phyloP scores from a whole-genome alignment of 2,113 vertebrate species.

The Odocoileus virginianus region DNA sequence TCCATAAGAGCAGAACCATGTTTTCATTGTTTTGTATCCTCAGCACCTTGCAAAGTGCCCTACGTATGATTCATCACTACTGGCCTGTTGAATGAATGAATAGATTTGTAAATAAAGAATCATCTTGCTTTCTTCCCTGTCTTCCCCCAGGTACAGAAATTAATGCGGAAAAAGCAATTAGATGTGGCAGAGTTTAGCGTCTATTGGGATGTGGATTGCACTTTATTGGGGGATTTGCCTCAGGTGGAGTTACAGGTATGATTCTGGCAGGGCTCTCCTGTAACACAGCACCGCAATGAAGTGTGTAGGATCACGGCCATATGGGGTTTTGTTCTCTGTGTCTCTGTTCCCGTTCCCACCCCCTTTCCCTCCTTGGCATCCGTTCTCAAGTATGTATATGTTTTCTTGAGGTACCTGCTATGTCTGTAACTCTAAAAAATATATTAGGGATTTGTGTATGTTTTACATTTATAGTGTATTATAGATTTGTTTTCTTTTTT shows the following conservation, averaged over 20 bases:
- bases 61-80: neutral
- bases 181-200: slow-evolving; percentile 94
- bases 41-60: neutral
- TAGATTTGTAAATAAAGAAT: neutral
- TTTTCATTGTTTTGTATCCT: neutral
- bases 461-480: neutral
- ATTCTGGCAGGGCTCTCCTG: neutral
- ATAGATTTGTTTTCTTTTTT: neutral
- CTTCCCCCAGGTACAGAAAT: slow-evolving; percentile 86
- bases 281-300: accelerated
- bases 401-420: neutral
- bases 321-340: neutral
- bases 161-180: slow-evolving; percentile 92
- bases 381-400: neutral
- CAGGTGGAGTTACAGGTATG: slow-evolving; percentile 90
- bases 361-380: neutral
- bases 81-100: neutral
- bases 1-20: neutral
- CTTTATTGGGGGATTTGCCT: slow-evolving; percentile 90
- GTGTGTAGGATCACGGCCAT: accelerated
- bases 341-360: neutral
- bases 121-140: neutral
- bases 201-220: slow-evolving; percentile 93
- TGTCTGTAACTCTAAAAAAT: neutral
- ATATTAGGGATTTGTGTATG: neutral